A percentile compares a stretch with the other conserved stretches of the same genome.
Evolutionary conservation across 2,113 vertebrate genomes (phyloP).

Genomic region (Cephalopholis sonnerati): DNA sequence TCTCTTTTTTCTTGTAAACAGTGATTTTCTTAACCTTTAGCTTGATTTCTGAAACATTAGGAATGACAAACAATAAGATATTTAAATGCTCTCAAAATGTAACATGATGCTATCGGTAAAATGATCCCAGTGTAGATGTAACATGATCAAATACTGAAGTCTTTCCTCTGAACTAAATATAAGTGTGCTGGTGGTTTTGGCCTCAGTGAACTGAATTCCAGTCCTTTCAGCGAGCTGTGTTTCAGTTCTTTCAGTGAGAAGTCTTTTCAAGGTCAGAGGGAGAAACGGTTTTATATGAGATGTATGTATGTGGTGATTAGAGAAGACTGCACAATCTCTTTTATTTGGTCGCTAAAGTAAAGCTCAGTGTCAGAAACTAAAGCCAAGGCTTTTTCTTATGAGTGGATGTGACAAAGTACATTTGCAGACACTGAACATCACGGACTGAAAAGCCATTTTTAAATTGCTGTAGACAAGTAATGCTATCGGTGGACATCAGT

Average conservation of each 20-base stretch:
- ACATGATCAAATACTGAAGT: neutral
- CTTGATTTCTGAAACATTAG: neutral
- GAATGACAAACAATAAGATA: neutral
- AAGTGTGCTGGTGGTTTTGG: slow-evolving; percentile 2
- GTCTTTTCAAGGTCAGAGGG: slow-evolving; percentile 16
- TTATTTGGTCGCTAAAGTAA: neutral
- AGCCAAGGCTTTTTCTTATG: neutral
- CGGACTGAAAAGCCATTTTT: neutral
- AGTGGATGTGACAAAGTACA: neutral
- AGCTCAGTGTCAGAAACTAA: slow-evolving; percentile 1
- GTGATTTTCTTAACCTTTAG: neutral
- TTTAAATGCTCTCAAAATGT: slow-evolving; percentile 9
- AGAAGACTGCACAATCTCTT: neutral
- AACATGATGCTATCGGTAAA: neutral
- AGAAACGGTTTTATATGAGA: neutral
- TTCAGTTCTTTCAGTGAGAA: neutral
- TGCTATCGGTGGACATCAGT: neutral
- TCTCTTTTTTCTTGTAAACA: neutral
- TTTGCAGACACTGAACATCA: neutral
- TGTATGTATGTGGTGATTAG: slow-evolving; percentile 4
- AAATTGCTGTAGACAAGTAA: neutral
- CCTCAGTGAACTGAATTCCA: neutral
- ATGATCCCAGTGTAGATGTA: neutral
- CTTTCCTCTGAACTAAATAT: neutral
- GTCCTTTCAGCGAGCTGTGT: neutral